Conservation (phyloP, 1,140 invertebrate genomes). For the Paraescarpia echinospica region DNA sequence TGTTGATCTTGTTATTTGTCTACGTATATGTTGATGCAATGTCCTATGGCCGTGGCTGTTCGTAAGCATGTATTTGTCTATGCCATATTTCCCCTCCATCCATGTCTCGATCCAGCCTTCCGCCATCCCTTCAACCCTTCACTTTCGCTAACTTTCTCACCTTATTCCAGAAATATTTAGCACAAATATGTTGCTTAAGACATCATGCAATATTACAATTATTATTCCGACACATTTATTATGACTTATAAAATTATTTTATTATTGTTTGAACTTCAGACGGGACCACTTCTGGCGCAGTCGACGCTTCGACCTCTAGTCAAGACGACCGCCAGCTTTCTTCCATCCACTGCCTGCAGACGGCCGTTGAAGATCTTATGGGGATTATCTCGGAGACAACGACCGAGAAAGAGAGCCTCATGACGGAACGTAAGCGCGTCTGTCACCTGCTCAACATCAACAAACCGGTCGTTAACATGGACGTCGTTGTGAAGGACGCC, state of each 20-base stretch:
- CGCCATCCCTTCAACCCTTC: too few species aligned
- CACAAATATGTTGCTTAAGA: background rate
- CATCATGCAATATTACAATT: background rate
- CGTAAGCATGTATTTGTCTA: too few species aligned
- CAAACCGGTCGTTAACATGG: background rate
- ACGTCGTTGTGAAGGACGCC: background rate
- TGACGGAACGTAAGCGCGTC: background rate
- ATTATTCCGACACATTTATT: background rate
- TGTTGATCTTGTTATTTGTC: too few species aligned
- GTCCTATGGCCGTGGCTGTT: too few species aligned
- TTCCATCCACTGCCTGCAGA: background rate
- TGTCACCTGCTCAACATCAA: background rate
- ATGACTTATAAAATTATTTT: background rate
- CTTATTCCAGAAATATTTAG: background rate
- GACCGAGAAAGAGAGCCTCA: background rate
- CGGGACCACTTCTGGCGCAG: background rate
- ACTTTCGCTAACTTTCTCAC: too few species aligned
- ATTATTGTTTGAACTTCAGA: too few species aligned
- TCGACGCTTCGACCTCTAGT: background rate
- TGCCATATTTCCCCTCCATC: too few species aligned
- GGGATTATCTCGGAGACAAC: background rate
- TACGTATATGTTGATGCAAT: too few species aligned
- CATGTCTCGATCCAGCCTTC: too few species aligned
- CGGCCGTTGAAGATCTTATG: background rate
- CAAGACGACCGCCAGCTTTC: background rate